Conservation (phyloP, 2,797 vertebrate genomes). For the Argyrosomus regius region DNA sequence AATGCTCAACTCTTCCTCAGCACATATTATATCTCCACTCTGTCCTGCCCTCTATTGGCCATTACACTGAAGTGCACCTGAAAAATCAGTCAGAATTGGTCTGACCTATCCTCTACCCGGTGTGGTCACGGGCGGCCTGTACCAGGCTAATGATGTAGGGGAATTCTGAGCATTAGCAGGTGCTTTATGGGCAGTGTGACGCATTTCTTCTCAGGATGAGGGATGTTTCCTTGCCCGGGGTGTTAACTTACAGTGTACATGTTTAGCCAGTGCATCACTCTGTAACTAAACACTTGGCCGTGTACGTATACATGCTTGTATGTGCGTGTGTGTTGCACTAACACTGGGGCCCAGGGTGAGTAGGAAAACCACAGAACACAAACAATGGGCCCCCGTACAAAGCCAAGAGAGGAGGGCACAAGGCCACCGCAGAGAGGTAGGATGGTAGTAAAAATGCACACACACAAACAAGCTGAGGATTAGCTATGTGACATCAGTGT, state of each 20-base stretch:
- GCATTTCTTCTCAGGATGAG: constrained; percentile 57
- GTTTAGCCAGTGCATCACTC: constrained; percentile 74
- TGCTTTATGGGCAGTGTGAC: constrained; percentile 67
- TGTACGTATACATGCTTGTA: constrained; percentile 28
- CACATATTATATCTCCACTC: constrained; percentile 34
- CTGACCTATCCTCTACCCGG: constrained; percentile 7
- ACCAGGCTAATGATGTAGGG: constrained; percentile 33
- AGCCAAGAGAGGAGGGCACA: constrained; percentile 55
- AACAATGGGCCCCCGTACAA: constrained; percentile 66
- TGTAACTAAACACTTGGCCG: constrained; percentile 63
- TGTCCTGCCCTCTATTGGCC: constrained; percentile 78
- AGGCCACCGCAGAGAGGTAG: constrained; percentile 67
- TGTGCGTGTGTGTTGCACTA: constrained; percentile 48
- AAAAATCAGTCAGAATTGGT: constrained; percentile 2
- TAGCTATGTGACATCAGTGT: constrained; percentile 72
- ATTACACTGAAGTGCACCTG: constrained; percentile 26
- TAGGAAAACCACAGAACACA: constrained; percentile 73
- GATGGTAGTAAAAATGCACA: constrained; percentile 67
- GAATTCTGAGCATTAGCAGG: constrained; percentile 71
- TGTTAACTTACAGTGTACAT: constrained; percentile 64
- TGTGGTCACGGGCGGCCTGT: constrained; percentile 27
- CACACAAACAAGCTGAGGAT: constrained; percentile 61
- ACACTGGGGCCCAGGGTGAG: constrained; percentile 66
- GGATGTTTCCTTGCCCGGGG: constrained; percentile 70
- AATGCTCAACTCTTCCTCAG: constrained; percentile 2